Conservation (phyloP, 2,888 invertebrate genomes). For the Lordiphosa andalusiaca region DNA sequence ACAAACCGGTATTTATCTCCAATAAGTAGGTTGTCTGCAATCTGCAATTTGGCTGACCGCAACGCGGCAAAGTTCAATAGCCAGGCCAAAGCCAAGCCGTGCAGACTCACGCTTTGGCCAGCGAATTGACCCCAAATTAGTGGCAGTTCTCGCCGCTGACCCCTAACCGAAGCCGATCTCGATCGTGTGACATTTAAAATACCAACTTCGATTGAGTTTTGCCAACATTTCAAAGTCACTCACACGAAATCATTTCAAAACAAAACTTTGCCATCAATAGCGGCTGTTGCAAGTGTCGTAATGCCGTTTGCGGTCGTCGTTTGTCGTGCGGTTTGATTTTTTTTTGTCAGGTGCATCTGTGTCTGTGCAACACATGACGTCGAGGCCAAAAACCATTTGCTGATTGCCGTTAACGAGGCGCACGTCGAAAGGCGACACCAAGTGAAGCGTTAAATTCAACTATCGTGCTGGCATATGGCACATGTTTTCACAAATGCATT, state of each 20-base stretch:
- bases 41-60: slow-evolving; percentile 42
- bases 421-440: slow-evolving; percentile 24
- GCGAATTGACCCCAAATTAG: slow-evolving; percentile 52
- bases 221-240: slow-evolving; percentile 59
- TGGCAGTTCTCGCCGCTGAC: slow-evolving; percentile 44
- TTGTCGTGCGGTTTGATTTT: slow-evolving; percentile 45
- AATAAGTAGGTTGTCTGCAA: slow-evolving; percentile 60
- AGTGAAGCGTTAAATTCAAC: slow-evolving; percentile 28
- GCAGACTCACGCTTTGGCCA: slow-evolving; percentile 52
- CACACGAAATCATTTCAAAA: slow-evolving; percentile 49
- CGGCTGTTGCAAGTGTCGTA: slow-evolving; percentile 51
- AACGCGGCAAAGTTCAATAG: slow-evolving; percentile 59
- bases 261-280: slow-evolving; percentile 47
- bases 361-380: slow-evolving; percentile 48
- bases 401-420: slow-evolving; percentile 35
- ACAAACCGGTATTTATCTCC: slow-evolving; percentile 58
- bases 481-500: slow-evolving; percentile 7
- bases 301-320: slow-evolving; percentile 42
- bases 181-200: slow-evolving; percentile 64
- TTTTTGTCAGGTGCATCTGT: slow-evolving; percentile 47
- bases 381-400: slow-evolving; percentile 53
- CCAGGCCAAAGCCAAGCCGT: slow-evolving; percentile 42
- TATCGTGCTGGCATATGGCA: not conserved
- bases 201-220: slow-evolving; percentile 46
- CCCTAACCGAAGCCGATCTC: slow-evolving; percentile 35